A percentile compares a stretch with the other conserved stretches of the same genome.
phyloP scores from a whole-genome alignment of 2,888 invertebrate species.

The Altica lythri region DNA sequence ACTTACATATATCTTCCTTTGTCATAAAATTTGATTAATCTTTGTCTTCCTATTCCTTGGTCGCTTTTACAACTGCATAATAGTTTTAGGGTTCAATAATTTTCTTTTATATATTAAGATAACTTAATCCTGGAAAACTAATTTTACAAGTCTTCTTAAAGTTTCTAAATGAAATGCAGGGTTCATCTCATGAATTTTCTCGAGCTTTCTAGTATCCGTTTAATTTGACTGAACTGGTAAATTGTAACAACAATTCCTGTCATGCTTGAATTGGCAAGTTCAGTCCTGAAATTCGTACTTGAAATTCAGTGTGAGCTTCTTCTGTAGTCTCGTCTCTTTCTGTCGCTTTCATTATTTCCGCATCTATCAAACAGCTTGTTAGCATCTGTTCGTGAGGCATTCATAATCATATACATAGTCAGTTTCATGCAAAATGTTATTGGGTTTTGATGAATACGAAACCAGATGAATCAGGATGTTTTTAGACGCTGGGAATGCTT shows the following conservation, averaged over 20 bases:
- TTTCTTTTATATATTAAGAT: too few species aligned
- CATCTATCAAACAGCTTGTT: constrained; percentile 54
- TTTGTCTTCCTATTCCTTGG: too few species aligned
- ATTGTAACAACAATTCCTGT: constrained; percentile 32
- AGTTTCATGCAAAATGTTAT: constrained; percentile 24
- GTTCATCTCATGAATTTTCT: too few species aligned
- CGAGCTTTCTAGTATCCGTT: too few species aligned
- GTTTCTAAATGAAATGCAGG: too few species aligned
- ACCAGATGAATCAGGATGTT: constrained; percentile 24
- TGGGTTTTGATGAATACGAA: constrained; percentile 25
- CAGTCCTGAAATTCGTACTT: constrained; percentile 51
- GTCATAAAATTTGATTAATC: too few species aligned
- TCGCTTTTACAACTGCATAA: too few species aligned
- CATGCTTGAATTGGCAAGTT: constrained; percentile 47
- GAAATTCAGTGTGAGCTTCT: constrained; percentile 50
- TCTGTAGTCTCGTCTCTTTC: constrained; percentile 40
- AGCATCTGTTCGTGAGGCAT: constrained; percentile 46
- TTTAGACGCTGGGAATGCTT: constrained; percentile 23
- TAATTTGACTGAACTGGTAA: constrained; percentile 35
- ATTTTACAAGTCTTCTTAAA: too few species aligned
- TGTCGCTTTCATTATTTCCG: constrained; percentile 51
- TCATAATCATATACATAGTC: constrained; percentile 25
- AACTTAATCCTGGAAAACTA: too few species aligned
- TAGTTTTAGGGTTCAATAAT: too few species aligned
- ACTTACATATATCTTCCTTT: too few species aligned